Conservation (phyloP, 1,140 invertebrate species). For the Oryctes rhinoceros region DNA sequence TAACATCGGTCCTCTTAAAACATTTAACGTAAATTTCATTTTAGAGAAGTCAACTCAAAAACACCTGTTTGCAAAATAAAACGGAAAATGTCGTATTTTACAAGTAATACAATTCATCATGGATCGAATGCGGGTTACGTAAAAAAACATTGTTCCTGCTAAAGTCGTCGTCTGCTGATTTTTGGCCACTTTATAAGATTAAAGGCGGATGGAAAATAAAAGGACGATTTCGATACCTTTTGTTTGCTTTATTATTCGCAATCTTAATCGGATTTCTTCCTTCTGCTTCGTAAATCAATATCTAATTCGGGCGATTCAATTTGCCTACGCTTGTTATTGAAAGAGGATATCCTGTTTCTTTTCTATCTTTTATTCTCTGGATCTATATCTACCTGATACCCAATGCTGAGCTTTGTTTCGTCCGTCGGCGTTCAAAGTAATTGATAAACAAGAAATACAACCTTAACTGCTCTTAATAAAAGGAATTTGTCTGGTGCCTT, state of each 20-base stretch:
- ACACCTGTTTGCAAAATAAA: too few relatives aligned
- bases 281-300: slow-evolving; percentile 28
- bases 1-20: too few relatives aligned
- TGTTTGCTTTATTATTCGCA: slow-evolving; percentile 29
- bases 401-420: background rate
- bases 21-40: too few relatives aligned
- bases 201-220: slow-evolving; percentile 16
- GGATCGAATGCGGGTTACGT: too few relatives aligned
- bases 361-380: background rate
- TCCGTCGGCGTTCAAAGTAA: background rate
- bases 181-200: slow-evolving; percentile 31
- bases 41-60: too few relatives aligned
- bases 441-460: slow-evolving; percentile 22
- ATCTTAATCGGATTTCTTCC: slow-evolving; percentile 24
- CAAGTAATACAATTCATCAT: too few relatives aligned
- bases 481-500: background rate
- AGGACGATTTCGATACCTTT: slow-evolving; percentile 27
- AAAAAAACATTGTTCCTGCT: too few relatives aligned
- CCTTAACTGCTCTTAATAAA: background rate
- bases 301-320: slow-evolving; percentile 24
- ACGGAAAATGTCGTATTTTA: too few relatives aligned
- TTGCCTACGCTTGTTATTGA: slow-evolving; percentile 28
- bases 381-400: slow-evolving; percentile 20
- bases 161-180: background rate
- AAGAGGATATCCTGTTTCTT: background rate